phyloP scores from a whole-genome alignment of 1,140 invertebrate species.

The Drosophila baimaii region DNA sequence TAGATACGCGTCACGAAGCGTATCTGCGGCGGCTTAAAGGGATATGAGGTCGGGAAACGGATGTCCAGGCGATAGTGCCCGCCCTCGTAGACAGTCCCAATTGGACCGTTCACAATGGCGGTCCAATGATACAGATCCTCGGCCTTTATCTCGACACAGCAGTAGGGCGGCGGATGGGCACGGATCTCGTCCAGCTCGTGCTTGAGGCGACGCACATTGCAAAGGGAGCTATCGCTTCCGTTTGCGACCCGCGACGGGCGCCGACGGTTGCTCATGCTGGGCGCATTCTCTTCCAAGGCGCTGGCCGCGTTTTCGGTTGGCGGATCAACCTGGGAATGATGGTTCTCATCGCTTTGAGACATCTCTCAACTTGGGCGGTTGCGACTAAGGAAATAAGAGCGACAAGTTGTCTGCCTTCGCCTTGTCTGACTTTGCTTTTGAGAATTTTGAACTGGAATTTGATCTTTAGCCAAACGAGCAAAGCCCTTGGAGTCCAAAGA shows the following conservation, averaged over 20 bases:
- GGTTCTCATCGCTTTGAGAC: slow-evolving; percentile 1
- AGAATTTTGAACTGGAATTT: slow-evolving; percentile 1
- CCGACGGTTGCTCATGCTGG: neutral
- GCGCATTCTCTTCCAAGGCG: neutral
- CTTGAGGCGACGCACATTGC: slow-evolving; percentile 12
- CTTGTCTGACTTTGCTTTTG: no score
- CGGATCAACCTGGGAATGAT: neutral
- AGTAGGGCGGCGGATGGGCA: slow-evolving; percentile 64
- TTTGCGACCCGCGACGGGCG: neutral
- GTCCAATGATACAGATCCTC: slow-evolving; percentile 59
- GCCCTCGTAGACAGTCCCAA: slow-evolving; percentile 57
- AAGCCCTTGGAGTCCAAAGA: neutral
- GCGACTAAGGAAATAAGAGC: neutral
- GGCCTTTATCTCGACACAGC: slow-evolving; percentile 35
- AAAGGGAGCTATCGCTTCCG: neutral
- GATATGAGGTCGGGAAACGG: slow-evolving; percentile 60
- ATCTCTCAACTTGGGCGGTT: neutral
- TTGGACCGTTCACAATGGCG: slow-evolving; percentile 48
- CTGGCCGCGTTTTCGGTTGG: neutral
- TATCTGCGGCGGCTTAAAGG: slow-evolving; percentile 88
- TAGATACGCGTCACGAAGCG: slow-evolving; percentile 91
- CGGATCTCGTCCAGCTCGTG: slow-evolving; percentile 52
- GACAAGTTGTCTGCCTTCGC: neutral
- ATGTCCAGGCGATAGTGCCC: slow-evolving; percentile 63
- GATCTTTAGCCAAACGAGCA: neutral